Evolutionary conservation across 2,797 vertebrate genomes (phyloP), one percentile per base, ranked within the genome.

Genomic region (Pantherophis vulpinus): DNA sequence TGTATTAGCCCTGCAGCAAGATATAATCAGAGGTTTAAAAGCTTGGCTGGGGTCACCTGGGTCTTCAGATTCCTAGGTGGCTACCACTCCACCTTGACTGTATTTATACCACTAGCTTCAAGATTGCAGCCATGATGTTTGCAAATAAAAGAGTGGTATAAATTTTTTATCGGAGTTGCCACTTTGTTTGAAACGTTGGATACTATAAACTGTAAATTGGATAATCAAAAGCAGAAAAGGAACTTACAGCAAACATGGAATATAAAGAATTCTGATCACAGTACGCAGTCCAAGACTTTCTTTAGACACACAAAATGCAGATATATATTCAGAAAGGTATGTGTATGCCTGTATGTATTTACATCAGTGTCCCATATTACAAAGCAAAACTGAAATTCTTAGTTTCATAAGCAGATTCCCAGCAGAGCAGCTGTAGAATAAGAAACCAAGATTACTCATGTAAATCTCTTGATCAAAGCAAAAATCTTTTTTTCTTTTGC

Each of bases 211-310:
- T 87, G n/a, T 79, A 94, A 95, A 87, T 8, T 87, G 5, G 92
- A 18, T 89, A 94, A 95, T 90, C 9, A 93, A 94, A 96, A 96
- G 91, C 91, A 95, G 90, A 94, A 60, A 95, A 93, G n/a, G 92
- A 42, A 90, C 93, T 95, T 91, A 94, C 74, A 96, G 86, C 32
- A 94, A 96, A 90, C 90, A 92, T 90, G 25, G 29, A 94, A 91
- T 87, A 94, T 29, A 95, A 96, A 95, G 23, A 95, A 59, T 90
- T 94, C 94, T 94, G 94, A 94, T 32, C 79, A 88, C 58, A 95
- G 93, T 12, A 37, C 1, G 27, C 20, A 92, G 13, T 54, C 59
- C 18, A 63, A 86, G 51, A 87, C 6, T 37, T 91, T 55, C 83
- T 54, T 92, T 37, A 61, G 25, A 32, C 10, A 58, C 3, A 25